phyloP scores from a whole-genome alignment of 2,113 vertebrate species.

The Erpornis zantholeuca region DNA sequence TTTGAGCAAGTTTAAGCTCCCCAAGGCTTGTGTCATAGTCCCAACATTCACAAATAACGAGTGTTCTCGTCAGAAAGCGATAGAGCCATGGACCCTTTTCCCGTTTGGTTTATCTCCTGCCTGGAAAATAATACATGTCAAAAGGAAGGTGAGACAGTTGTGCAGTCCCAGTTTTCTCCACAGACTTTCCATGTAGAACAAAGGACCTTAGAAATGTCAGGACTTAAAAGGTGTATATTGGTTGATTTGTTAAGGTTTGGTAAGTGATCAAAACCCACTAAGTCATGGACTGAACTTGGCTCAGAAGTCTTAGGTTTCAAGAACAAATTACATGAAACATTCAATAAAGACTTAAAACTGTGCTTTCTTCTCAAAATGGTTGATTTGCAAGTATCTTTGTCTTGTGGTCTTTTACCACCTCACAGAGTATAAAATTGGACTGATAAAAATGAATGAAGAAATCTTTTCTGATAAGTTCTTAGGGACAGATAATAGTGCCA shows the following conservation, averaged over 20 bases:
- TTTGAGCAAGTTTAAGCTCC: neutral
- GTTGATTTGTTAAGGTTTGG: neutral
- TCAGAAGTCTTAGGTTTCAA: neutral
- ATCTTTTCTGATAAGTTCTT: neutral
- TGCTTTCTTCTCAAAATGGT: neutral
- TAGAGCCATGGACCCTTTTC: neutral
- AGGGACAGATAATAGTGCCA: neutral
- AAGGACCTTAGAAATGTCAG: neutral
- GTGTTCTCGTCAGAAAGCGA: neutral
- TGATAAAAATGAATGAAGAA: neutral
- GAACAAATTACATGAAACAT: neutral
- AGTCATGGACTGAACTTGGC: neutral
- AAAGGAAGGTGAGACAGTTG: neutral
- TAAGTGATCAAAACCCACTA: neutral
- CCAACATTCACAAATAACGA: neutral
- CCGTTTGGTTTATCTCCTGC: neutral
- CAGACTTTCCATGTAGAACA: neutral
- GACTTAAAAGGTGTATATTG: neutral
- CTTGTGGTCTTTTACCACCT: neutral
- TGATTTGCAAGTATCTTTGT: neutral
- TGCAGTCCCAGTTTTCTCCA: neutral
- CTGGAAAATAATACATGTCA: neutral
- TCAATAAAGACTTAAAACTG: neutral
- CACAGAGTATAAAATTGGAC: neutral
- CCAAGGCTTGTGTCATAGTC: neutral